phyloP scores from a whole-genome alignment of 2,888 invertebrate species.

The Nebria salina region DNA sequence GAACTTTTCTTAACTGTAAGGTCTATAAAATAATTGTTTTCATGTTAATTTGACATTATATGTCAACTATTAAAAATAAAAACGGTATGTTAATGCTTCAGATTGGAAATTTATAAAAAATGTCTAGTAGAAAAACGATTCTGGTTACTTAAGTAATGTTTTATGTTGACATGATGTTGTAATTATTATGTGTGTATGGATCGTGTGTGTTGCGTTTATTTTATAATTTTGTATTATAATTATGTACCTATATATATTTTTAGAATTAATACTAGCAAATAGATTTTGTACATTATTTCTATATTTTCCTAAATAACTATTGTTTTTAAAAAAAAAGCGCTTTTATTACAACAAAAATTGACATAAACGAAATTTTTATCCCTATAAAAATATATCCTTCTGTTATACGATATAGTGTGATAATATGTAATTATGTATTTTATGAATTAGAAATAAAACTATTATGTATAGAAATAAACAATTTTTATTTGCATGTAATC shows the following conservation, averaged over 20 bases:
- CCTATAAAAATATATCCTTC: constrained; percentile 1
- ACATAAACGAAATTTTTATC: not conserved
- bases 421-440: not conserved
- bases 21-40: constrained; percentile 39
- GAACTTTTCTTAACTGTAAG: constrained; percentile 26
- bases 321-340: not conserved
- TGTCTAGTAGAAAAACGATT: constrained; percentile 8
- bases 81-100: constrained; percentile 26
- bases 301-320: not conserved
- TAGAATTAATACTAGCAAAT: constrained; percentile 35
- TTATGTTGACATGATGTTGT: constrained; percentile 42
- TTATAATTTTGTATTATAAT: constrained; percentile 44
- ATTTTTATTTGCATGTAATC: not conserved
- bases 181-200: constrained; percentile 44
- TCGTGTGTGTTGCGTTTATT: constrained; percentile 42
- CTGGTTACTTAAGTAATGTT: not conserved
- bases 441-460: not conserved
- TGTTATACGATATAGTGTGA: constrained; percentile 1
- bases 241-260: constrained; percentile 38
- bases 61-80: constrained; percentile 31
- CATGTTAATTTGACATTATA: constrained; percentile 40
- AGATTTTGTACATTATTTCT: constrained; percentile 19
- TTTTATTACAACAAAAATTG: not conserved
- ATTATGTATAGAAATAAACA: not conserved
- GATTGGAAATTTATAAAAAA: constrained; percentile 20